Evolutionary conservation across 2,113 vertebrate species (phyloP).

Genomic region (Sclerurus mexicanus): DNA sequence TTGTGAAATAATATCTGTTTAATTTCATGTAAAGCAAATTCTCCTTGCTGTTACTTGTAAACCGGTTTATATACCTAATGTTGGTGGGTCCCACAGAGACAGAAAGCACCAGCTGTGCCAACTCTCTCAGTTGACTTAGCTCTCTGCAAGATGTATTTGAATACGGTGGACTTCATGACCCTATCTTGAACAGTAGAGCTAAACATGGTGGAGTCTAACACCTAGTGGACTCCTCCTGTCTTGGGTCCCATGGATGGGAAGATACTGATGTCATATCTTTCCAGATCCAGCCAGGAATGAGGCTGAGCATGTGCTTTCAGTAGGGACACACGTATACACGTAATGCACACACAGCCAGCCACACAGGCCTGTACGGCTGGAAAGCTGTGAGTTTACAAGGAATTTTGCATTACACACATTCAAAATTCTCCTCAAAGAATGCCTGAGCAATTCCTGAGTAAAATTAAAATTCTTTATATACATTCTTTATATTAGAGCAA

Average conservation of each 20-base stretch:
- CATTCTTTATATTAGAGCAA: neutral
- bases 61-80: neutral
- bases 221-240: neutral
- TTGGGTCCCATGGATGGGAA: neutral
- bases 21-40: neutral
- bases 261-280: neutral
- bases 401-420: neutral
- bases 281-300: neutral
- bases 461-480: neutral
- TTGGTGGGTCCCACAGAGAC: neutral
- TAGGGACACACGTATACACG: neutral
- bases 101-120: neutral
- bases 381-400: neutral
- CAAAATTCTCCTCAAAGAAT: neutral
- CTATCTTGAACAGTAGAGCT: neutral
- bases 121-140: too few species aligned
- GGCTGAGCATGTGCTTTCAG: neutral
- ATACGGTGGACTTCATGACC: neutral
- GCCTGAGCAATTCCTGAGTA: neutral
- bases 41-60: neutral
- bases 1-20: neutral
- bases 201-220: neutral
- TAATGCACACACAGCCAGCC: neutral
- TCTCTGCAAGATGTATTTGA: neutral
- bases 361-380: accelerated